Evolutionary conservation across 2,888 invertebrate species (phyloP).

Genomic region (Drosophila ustulata): DNA sequence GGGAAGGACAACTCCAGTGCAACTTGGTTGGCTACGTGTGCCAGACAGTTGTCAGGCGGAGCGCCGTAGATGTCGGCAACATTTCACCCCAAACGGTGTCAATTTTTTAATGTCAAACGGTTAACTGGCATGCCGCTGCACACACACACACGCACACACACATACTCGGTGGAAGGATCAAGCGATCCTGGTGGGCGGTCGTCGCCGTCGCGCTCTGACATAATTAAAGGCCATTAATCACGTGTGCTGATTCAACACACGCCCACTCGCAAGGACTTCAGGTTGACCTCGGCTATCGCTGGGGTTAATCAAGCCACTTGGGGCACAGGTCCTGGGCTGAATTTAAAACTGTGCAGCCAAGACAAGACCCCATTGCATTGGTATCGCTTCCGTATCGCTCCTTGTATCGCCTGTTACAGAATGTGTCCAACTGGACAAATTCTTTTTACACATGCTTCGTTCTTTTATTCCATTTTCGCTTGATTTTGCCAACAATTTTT

Average conservation of each 20-base stretch:
- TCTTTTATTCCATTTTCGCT: slow-evolving; percentile 36
- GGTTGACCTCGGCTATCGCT: slow-evolving; percentile 44
- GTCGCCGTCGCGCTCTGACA: slow-evolving; percentile 79
- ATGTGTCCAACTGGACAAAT: slow-evolving; percentile 70
- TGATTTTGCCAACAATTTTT: slow-evolving; percentile 34
- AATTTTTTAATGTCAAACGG: slow-evolving; percentile 82
- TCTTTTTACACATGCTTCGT: slow-evolving; percentile 63
- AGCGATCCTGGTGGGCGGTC: slow-evolving; percentile 31
- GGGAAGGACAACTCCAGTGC: slow-evolving; percentile 38
- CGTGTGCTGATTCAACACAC: slow-evolving; percentile 83
- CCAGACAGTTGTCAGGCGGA: slow-evolving; percentile 78
- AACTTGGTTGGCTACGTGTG: slow-evolving; percentile 70
- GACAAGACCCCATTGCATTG: slow-evolving; percentile 35
- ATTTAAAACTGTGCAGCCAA: slow-evolving; percentile 61
- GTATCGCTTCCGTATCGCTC: slow-evolving; percentile 36
- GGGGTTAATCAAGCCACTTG: slow-evolving; percentile 80
- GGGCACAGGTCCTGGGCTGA: slow-evolving; percentile 39
- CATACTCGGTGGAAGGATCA: slow-evolving; percentile 24
- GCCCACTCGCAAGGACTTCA: slow-evolving; percentile 60
- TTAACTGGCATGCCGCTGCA: slow-evolving; percentile 74
- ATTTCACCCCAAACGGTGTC: slow-evolving; percentile 84
- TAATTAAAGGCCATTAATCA: slow-evolving; percentile 85
- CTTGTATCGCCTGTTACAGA: slow-evolving; percentile 58
- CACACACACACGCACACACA: slow-evolving; percentile 5
- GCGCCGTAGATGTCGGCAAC: slow-evolving; percentile 74